A percentile compares a stretch with the other conserved stretches of the same genome.
Evolutionary conservation across 2,888 invertebrate genomes (phyloP).

Genomic region (Lasiommata megera): DNA sequence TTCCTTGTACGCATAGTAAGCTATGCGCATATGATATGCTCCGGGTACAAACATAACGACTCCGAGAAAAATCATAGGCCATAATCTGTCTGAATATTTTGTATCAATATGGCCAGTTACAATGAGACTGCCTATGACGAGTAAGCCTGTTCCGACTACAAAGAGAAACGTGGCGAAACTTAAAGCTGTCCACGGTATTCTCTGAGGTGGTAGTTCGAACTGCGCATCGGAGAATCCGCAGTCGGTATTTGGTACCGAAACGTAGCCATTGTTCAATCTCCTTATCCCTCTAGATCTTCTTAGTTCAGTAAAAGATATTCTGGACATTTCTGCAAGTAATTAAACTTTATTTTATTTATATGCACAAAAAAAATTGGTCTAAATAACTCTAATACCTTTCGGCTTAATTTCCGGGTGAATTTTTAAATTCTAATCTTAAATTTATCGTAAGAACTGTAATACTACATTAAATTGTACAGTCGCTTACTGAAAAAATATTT

Average conservation of each 20-base stretch:
- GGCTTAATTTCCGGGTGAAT: too few relatives aligned
- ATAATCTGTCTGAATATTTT: constrained; percentile 92
- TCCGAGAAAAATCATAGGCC: constrained; percentile 94
- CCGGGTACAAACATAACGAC: constrained; percentile 95
- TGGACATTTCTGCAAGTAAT: constrained; percentile 68
- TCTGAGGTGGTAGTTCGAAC: constrained; percentile 83
- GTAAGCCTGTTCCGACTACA: constrained; percentile 87
- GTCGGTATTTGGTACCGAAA: constrained; percentile 77
- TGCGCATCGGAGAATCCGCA: constrained; percentile 87
- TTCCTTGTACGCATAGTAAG: constrained; percentile 91
- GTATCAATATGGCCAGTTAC: constrained; percentile 90
- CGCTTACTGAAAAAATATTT: too few relatives aligned
- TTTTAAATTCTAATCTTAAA: too few relatives aligned
- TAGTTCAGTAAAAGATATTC: too few relatives aligned
- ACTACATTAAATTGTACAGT: too few relatives aligned
- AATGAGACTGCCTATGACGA: constrained; percentile 89
- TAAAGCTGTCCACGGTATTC: constrained; percentile 93
- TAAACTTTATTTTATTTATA: constrained; percentile 22
- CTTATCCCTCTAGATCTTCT: constrained; percentile 72
- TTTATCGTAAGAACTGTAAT: too few relatives aligned
- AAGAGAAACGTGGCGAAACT: constrained; percentile 88
- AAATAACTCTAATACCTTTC: background rate
- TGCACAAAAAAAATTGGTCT: too few relatives aligned
- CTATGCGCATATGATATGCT: constrained; percentile 93
- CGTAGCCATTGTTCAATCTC: constrained; percentile 83